Evolutionary conservation across 2,113 vertebrate species (phyloP).

Genomic region (Anser brachyrhynchus): DNA sequence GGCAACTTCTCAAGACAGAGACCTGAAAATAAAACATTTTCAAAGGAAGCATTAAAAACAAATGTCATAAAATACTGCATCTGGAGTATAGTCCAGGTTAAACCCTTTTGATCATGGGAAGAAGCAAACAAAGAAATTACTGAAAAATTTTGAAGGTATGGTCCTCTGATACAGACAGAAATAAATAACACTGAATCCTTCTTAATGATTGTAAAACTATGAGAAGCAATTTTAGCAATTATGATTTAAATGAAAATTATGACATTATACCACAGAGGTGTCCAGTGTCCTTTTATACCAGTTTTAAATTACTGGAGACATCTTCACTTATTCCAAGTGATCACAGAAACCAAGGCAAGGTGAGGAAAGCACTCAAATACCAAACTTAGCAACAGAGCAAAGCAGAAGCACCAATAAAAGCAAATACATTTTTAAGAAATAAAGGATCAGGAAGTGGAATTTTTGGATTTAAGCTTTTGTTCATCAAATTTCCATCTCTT

Average conservation of each 20-base stretch:
- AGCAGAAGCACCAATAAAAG: not conserved
- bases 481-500: too few relatives aligned
- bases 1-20: constrained; percentile 95
- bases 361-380: not conserved
- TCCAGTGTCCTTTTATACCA: not conserved
- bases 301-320: not conserved
- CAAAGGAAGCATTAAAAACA: not conserved
- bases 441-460: not conserved
- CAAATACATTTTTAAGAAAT: not conserved
- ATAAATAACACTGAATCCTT: not conserved
- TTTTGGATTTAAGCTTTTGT: not conserved
- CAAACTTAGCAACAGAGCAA: not conserved
- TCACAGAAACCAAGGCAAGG: not conserved
- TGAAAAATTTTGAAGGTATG: not conserved
- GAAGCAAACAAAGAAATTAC: not conserved
- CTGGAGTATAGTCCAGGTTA: not conserved
- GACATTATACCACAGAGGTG: not conserved
- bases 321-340: not conserved
- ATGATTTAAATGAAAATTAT: not conserved
- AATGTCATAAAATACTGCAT: not conserved
- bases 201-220: not conserved
- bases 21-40: constrained; percentile 73
- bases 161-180: not conserved
- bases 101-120: not conserved
- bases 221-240: not conserved